Conservation (phyloP, 2,888 invertebrate genomes). For the Tineola bisselliella region DNA sequence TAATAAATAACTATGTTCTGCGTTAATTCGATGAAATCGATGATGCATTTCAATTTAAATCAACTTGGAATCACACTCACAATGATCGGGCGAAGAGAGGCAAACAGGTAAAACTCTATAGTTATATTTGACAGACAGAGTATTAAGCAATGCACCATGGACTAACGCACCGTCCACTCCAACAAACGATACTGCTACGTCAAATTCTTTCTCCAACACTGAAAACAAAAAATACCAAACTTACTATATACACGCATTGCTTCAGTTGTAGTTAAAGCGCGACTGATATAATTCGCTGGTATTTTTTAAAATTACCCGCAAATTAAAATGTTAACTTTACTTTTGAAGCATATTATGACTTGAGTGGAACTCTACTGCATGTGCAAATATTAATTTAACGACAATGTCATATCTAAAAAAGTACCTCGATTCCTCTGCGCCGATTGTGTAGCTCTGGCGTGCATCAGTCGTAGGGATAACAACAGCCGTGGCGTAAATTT, state of each 20-base stretch:
- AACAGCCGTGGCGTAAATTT: slow-evolving; percentile 49
- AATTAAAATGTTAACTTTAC: too few relatives aligned
- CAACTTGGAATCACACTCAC: too few relatives aligned
- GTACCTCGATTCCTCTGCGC: slow-evolving; percentile 48
- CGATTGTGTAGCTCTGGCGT: slow-evolving; percentile 33
- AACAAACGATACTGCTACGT: slow-evolving; percentile 72
- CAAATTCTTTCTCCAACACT: slow-evolving; percentile 66
- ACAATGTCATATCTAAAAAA: not conserved
- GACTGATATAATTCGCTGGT: too few relatives aligned
- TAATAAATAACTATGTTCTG: slow-evolving; percentile 15
- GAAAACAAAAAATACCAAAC: too few relatives aligned
- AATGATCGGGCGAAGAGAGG: slow-evolving; percentile 61
- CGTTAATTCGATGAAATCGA: too few relatives aligned
- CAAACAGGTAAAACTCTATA: slow-evolving; percentile 71
- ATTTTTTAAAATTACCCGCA: too few relatives aligned
- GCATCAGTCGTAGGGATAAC: slow-evolving; percentile 44
- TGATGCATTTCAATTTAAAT: too few relatives aligned
- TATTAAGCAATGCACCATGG: slow-evolving; percentile 70
- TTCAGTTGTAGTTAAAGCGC: too few relatives aligned
- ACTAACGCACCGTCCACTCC: slow-evolving; percentile 71
- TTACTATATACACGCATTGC: too few relatives aligned
- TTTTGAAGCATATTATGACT: too few relatives aligned
- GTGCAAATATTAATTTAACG: too few relatives aligned
- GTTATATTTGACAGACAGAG: slow-evolving; percentile 70
- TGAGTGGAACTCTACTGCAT: too few relatives aligned